Base-by-base conservation (phyloP, 2,113 vertebrate genomes). In the Spheniscus mendiculus region DNA sequence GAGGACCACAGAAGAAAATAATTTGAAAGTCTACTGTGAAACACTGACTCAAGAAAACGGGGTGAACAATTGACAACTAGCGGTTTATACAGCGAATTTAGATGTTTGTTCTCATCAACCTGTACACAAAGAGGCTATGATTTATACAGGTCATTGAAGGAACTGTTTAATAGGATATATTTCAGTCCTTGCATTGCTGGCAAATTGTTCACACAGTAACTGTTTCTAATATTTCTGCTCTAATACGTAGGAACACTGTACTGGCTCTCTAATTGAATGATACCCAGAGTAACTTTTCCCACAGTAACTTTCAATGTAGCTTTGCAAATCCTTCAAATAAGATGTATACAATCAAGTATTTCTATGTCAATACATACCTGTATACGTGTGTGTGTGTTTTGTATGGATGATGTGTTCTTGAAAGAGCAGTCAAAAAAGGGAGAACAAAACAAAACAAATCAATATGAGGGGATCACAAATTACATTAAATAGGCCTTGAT, bases 351-450 rank as follows among this genome's bases (percentile, higher is more conserved):
- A 58, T 47, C 23, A 47, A 67, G 6, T 50, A 79, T 70, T 81
- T 79, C 7, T 55, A 7, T 44, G 26, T 56, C 18, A 77, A 44
- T 44, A 44, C 5, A 2, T 23, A 14, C 0, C 0, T 38, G 5
- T 29, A 11, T 45, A 12, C 0, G 1, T 30, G 9, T 16, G 6
- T 12, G 9, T 29, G 12, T 78, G 34, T n/a, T 87, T 83, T 61
- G 10, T 27, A 47, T 17, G 6, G 32, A 26, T 22, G 7, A 55
- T 2, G 2, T 49, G 8, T 12, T 73, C 63, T 30, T 53, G 16
- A 79, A 88, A 90, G 11, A 74, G 4, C 6, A 40, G 17, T 53
- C 0, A 3, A 42, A 92, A 76, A 44, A 55, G 34, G 5, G 5
- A 69, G 2, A 55, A 55, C 4, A 67, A 82, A 80, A 34, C 3